These are phyloP conservation scores for Procambarus virginalis DNA, from an alignment of 1,140 invertebrate genomes.

Conservation along the genomic window DNA sequence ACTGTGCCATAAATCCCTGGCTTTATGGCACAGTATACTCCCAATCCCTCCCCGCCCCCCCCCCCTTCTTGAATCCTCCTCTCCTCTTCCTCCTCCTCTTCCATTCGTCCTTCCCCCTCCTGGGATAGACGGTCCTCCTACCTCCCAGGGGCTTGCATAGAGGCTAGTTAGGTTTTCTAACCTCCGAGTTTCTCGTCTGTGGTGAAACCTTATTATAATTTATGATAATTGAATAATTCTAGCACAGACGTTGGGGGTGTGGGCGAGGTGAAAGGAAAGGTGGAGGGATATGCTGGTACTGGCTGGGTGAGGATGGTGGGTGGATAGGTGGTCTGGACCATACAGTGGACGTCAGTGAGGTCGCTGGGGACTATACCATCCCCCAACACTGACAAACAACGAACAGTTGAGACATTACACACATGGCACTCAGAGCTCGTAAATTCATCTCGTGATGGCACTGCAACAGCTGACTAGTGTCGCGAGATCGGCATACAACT, in stretches of 20 bases:
- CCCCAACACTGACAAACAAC: too few species aligned
- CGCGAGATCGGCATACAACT: not conserved
- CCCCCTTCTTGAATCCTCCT: too few species aligned
- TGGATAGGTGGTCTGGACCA: not conserved
- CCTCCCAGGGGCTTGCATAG: not conserved
- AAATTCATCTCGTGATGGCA: constrained; percentile 5
- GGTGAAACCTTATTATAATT: constrained; percentile 14
- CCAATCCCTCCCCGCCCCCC: too few species aligned
- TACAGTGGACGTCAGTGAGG: not conserved
- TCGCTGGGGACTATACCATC: not conserved
- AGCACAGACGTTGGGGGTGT: not conserved
- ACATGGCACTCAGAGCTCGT: not conserved
- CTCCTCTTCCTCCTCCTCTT: too few species aligned
- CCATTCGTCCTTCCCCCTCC: too few species aligned
- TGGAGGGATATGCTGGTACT: too few species aligned
- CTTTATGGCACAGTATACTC: too few species aligned
- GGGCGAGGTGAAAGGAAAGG: too few species aligned
- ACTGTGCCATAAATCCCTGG: not conserved
- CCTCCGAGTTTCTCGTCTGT: not conserved
- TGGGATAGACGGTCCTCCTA: too few species aligned
- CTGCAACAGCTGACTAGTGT: constrained; percentile 4
- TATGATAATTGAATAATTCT: constrained; percentile 43
- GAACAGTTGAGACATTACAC: not conserved
- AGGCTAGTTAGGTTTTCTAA: constrained; percentile 13
- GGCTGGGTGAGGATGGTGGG: not conserved